Conservation (phyloP, 2,797 vertebrate species). For the Myoxocephalus aenaeus region DNA sequence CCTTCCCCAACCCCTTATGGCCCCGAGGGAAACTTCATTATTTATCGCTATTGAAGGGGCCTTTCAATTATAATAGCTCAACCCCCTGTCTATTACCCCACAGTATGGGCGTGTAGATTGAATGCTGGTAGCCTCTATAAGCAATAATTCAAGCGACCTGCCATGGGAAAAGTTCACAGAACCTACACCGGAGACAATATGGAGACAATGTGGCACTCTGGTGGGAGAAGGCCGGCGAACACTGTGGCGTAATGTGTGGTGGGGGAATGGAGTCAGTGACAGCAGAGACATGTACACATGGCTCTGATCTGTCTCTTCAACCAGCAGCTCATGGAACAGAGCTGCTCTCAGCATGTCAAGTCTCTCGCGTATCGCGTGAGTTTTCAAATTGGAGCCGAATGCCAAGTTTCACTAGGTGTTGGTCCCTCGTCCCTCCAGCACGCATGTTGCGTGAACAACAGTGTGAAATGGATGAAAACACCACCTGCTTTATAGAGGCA, state of each 20-base stretch:
- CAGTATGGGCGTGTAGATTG: conserved; percentile 57
- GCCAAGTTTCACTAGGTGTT: conserved; percentile 68
- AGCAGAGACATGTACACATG: conserved; percentile 39
- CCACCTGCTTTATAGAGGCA: conserved; percentile 38
- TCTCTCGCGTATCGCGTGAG: conserved; percentile 61
- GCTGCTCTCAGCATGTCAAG: conserved; percentile 49
- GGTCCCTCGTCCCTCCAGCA: conserved; percentile 60
- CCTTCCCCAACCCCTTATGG: conserved; percentile 61
- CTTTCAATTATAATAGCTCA: conserved; percentile 78
- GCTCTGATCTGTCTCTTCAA: conserved; percentile 8
- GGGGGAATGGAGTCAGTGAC: conserved; percentile 39
- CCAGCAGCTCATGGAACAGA: conserved; percentile 27
- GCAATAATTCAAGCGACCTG: conserved; percentile 60
- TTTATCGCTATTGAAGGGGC: conserved; percentile 78
- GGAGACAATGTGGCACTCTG: conserved; percentile 62
- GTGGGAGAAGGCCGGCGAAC: conserved; percentile 11
- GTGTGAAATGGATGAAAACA: conserved; percentile 48
- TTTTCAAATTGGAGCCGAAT: conserved; percentile 61
- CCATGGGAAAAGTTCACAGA: conserved; percentile 53
- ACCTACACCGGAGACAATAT: conserved; percentile 32
- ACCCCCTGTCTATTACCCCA: conserved; percentile 53
- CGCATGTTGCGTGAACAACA: conserved; percentile 24
- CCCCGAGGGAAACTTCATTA: conserved; percentile 76
- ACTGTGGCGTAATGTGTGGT: conserved; percentile 26
- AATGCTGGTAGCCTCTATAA: conserved; percentile 64